phyloP scores from a whole-genome alignment of 2,113 vertebrate genomes.

The Anhinga rufa region DNA sequence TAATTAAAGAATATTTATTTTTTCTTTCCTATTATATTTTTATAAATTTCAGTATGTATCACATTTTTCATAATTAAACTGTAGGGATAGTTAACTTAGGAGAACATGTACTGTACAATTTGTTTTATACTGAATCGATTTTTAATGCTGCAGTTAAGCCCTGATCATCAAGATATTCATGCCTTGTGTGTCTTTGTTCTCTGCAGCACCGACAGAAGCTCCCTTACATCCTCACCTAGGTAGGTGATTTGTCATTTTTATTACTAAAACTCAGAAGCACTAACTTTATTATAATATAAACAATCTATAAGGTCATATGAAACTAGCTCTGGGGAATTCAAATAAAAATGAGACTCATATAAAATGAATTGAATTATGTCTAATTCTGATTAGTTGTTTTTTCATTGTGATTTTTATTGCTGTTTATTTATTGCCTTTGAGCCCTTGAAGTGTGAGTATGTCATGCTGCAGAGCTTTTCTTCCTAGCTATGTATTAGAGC shows the following conservation, averaged over 20 bases:
- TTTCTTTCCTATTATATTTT: not conserved
- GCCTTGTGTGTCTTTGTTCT: constrained; percentile 12
- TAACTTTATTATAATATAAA: not conserved
- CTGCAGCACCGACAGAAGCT: constrained; percentile 89
- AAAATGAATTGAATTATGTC: not conserved
- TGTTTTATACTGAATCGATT: not conserved
- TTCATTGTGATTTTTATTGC: not conserved
- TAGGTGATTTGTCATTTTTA: constrained; percentile 65
- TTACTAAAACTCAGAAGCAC: not conserved
- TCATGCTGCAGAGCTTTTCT: not conserved
- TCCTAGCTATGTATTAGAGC: not conserved
- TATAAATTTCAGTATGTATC: not conserved
- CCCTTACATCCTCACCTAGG: constrained; percentile 86
- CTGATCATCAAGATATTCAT: not conserved
- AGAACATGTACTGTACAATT: not conserved
- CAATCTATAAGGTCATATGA: not conserved
- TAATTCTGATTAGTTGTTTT: not conserved
- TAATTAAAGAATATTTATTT: not conserved
- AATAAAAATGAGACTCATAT: not conserved
- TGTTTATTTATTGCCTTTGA: not conserved
- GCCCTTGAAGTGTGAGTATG: not conserved
- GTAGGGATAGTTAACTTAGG: not conserved
- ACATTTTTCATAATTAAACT: not conserved
- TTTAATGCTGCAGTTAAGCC: not conserved
- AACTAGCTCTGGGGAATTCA: not conserved